Evolutionary conservation across 2,888 invertebrate species (phyloP).

Genomic region (Chironomus tentans): DNA sequence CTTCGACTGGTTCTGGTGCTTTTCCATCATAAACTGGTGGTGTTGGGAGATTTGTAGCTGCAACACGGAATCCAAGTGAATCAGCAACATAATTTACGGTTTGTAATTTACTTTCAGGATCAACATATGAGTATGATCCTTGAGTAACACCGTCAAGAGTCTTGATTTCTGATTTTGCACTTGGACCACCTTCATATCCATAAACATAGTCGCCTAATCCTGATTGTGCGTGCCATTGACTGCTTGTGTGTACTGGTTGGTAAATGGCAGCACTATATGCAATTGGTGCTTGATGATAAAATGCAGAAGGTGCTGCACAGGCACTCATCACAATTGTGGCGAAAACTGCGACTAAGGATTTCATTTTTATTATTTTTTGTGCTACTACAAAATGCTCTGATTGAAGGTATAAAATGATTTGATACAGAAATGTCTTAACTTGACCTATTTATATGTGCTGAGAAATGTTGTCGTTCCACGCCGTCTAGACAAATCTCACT

Average conservation of each 20-base stretch:
- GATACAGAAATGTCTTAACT: neutral
- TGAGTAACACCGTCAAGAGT: slow-evolving; percentile 50
- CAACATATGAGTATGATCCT: slow-evolving; percentile 53
- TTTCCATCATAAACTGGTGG: slow-evolving; percentile 37
- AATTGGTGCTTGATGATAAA: slow-evolving; percentile 26
- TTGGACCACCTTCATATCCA: slow-evolving; percentile 51
- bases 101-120: slow-evolving; percentile 50
- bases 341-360: slow-evolving; percentile 33
- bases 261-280: slow-evolving; percentile 29
- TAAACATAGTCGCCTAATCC: slow-evolving; percentile 53
- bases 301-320: slow-evolving; percentile 31
- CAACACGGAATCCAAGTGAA: slow-evolving; percentile 50
- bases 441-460: slow-evolving; percentile 17
- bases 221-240: slow-evolving; percentile 52
- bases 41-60: slow-evolving; percentile 50
- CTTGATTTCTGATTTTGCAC: slow-evolving; percentile 50
- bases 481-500: too few relatives aligned
- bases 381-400: neutral
- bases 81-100: slow-evolving; percentile 51
- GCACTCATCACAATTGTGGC: slow-evolving; percentile 32
- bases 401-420: slow-evolving; percentile 3
- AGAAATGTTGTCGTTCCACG: too few relatives aligned
- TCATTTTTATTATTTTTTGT: slow-evolving; percentile 33
- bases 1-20: slow-evolving; percentile 41
- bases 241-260: slow-evolving; percentile 37